These are phyloP conservation scores for Volucella inflata DNA, from an alignment of 2,888 invertebrate genomes.

Conservation along the genomic window DNA sequence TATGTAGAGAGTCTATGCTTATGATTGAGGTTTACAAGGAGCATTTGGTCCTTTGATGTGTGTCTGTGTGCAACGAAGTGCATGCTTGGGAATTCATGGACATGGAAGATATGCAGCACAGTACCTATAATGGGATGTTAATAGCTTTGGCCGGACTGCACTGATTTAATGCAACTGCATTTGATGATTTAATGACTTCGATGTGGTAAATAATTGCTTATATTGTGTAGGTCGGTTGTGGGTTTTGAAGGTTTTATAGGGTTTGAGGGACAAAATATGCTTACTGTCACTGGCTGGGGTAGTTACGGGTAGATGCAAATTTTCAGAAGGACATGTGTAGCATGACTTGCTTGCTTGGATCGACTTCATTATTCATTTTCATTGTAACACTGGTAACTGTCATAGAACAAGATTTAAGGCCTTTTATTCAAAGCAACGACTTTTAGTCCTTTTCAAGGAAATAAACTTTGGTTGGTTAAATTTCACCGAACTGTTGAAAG, in stretches of 20 bases:
- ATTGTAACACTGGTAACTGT: too few relatives aligned
- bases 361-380: too few relatives aligned
- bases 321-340: too few relatives aligned
- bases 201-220: slow-evolving; percentile 54
- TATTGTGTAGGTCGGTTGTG: neutral
- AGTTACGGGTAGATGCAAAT: too few relatives aligned
- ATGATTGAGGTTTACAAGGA: slow-evolving; percentile 49
- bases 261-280: neutral
- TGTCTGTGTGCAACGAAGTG: neutral
- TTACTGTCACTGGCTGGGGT: too few relatives aligned
- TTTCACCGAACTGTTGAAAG: too few relatives aligned
- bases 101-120: slow-evolving; percentile 61
- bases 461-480: too few relatives aligned
- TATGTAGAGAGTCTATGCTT: slow-evolving; percentile 1
- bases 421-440: too few relatives aligned
- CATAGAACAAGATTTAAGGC: too few relatives aligned
- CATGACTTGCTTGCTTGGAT: too few relatives aligned
- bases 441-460: too few relatives aligned
- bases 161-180: slow-evolving; percentile 74
- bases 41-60: slow-evolving; percentile 28
- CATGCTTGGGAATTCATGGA: slow-evolving; percentile 55
- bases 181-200: slow-evolving; percentile 73
- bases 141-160: slow-evolving; percentile 55
- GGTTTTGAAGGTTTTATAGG: neutral
- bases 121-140: slow-evolving; percentile 72